Base-by-base conservation (phyloP, 2,888 invertebrate genomes). In the Patella depressa region DNA sequence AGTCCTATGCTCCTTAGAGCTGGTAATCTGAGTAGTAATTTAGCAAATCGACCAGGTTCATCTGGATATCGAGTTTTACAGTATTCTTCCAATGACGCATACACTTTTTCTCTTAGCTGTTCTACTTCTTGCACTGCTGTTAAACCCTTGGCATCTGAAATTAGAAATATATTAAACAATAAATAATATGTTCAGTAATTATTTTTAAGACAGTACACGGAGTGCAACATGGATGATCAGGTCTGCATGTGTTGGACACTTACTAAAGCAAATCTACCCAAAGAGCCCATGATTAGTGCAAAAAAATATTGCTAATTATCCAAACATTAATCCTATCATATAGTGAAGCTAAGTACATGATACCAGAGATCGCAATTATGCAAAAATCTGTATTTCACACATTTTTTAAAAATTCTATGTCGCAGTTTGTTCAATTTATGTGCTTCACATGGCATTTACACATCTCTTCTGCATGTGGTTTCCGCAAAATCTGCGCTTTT, bases 11-110 rank as follows among this genome's bases (percentile, higher is more conserved):
- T 91, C 53, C 92, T 85, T 14, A 92, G 87, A 5, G 92, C 91
- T 12, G 92, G 92, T 79, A 92, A 87, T 14, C 92, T 86, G 19
- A 92, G 90, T 73, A 99, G 93, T 15, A 99, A 93, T 91, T 99
- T 97, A 59, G 99, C 98, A 92, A 99, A 98, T 73, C 99, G 94
- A 7, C 98, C 98, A 69, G 97, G 96, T 89, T 99, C 98, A 53
- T 95, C 95, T 53, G 97, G 96, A 93, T 97, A 96, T 83, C 95
- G 94, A 57, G 95, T 94, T 81, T 96, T 95, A 82, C 96, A 96
- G 93, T 99, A 98, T 89, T 98, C 98, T 92, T 99, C 98, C 87
- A 99, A 93, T 76, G 97, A 96, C 7, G 96, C 96, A 92, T 98
- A 99, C 5, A 94, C 97, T 93, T 98, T 98, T 93, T 99, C 98